Conservation (phyloP, 2,797 vertebrate species). For the Rhincodon typus region DNA sequence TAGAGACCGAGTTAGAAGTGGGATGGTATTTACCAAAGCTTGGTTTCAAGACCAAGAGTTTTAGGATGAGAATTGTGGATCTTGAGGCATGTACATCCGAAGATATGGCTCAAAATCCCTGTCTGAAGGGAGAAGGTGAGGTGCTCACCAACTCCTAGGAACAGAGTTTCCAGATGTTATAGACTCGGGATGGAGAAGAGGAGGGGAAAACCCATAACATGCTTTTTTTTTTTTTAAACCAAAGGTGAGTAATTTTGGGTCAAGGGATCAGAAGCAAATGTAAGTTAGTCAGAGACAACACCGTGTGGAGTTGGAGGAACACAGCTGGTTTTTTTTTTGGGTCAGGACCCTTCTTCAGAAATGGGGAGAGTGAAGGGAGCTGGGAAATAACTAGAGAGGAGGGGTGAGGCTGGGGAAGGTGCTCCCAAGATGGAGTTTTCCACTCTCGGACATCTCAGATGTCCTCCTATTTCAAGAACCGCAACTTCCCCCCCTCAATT, state of each 20-base stretch:
- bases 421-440: too few species aligned
- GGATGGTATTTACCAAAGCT: background rate
- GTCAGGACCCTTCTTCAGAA: too few species aligned
- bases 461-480: too few species aligned
- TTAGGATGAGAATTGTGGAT: background rate
- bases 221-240: background rate
- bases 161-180: background rate
- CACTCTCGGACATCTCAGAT: too few species aligned
- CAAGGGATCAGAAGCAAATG: background rate
- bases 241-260: background rate
- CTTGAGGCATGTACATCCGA: background rate
- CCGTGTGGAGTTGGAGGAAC: too few species aligned
- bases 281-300: background rate
- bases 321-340: too few species aligned
- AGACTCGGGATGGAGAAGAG: background rate
- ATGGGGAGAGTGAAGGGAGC: too few species aligned
- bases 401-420: too few species aligned
- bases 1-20: background rate
- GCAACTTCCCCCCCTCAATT: too few species aligned
- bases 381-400: too few species aligned
- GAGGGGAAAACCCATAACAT: background rate
- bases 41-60: background rate
- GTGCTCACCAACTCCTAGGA: background rate
- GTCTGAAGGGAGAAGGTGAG: background rate
- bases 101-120: background rate